Percentiles rank a stretch among this genome's conserved stretches.
phyloP scores from a whole-genome alignment of 2,888 invertebrate species.

The Xylocampa areola region DNA sequence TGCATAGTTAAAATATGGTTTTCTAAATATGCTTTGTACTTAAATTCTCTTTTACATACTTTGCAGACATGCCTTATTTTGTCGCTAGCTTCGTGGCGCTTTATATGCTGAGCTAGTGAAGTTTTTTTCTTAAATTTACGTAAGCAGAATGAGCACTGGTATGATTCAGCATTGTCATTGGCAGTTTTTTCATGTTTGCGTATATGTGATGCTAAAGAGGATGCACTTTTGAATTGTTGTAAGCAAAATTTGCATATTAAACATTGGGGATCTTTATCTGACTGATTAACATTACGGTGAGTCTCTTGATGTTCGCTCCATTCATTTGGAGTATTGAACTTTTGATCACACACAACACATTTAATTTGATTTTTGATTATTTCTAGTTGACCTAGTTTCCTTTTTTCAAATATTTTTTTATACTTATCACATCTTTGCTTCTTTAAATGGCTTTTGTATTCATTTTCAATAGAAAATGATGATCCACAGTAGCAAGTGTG shows the following conservation, averaged over 20 bases:
- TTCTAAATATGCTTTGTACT: conserved; percentile 87
- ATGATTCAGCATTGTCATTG: conserved; percentile 43
- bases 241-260: conserved; percentile 27
- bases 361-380: conserved; percentile 42
- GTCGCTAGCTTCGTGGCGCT: conserved; percentile 71
- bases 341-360: conserved; percentile 55
- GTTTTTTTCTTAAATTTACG: conserved; percentile 76
- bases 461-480: conserved; percentile 47
- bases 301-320: conserved; percentile 58
- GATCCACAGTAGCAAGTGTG: conserved; percentile 53
- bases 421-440: conserved; percentile 52
- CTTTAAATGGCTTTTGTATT: conserved; percentile 58
- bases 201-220: conserved; percentile 14
- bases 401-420: conserved; percentile 40
- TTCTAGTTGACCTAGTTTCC: conserved; percentile 33
- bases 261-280: neutral
- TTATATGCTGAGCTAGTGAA: conserved; percentile 74
- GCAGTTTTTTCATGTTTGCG: conserved; percentile 21
- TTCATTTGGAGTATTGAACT: conserved; percentile 57
- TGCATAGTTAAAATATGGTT: conserved; percentile 86
- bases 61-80: conserved; percentile 71
- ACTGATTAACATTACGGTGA: conserved; percentile 10
- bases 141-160: conserved; percentile 77
- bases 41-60: conserved; percentile 87
- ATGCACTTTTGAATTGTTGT: conserved; percentile 22